Evolutionary conservation across 2,113 vertebrate species (phyloP), one percentile per base, ranked within the genome.

Genomic region (Fregata magnificens): DNA sequence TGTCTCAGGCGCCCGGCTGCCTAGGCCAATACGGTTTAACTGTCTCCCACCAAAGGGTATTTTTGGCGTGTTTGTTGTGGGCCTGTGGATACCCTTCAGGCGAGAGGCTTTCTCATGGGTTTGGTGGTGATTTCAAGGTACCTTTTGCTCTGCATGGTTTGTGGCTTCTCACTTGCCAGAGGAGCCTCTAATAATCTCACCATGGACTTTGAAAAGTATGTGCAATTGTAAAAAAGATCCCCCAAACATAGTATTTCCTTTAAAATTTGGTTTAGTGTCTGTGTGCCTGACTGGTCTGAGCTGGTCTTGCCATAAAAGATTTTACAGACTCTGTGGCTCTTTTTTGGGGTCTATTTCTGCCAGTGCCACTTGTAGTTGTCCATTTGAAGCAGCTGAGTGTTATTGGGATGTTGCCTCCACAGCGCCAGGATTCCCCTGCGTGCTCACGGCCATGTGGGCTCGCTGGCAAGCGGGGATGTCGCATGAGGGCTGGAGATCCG

Each of bases 381-480:
- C n/a, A 7, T 65, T 77, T 61, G 72, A 73, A 80, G 78, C 34
- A 72, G 42, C 17, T 53, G 49, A 29, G 26, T 58, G 61, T 63
- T 63, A 52, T 32, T 38, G 69, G 70, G 74, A 24, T 42, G 44
- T 42, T 85, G 55, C 38, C 32, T 67, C 9, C 28, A 9, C 16
- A 44, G 47, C 53, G n/a, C 71, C 21, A 59, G 42, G 49, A 47
- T 36, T 55, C 6, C 13, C 22, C 44, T 3, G 4, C 1, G 7
- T 0, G 9, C 20, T 22, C 21, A 13, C 0, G 3, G 20, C 52
- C 1, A 1, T 6, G 38, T 7, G 52, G 38, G 21, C 58, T 59
- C 6, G 4, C 38, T 45, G 79, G 38, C 26, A 16, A 44, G 63
- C 1, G 2, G 29, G 59, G 29, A 26, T 15, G 7, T 50, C 3